Base-by-base conservation (phyloP, 1,140 invertebrate genomes). In the Plectus sambesii region DNA sequence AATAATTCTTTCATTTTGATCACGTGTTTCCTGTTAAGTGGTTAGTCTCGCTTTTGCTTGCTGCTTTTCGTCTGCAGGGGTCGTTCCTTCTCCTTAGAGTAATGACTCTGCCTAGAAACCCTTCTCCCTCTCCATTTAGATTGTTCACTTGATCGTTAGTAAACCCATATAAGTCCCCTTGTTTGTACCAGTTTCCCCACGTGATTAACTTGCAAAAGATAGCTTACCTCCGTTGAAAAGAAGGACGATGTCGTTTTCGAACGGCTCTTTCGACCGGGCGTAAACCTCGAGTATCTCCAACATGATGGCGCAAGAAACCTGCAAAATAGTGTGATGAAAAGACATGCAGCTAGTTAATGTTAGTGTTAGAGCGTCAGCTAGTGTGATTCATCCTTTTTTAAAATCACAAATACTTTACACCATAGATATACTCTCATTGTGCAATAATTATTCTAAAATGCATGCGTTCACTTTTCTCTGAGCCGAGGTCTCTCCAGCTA, bases 301-400 rank as follows among this genome's bases (percentile, higher is more conserved):
- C 84, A 89, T 85, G 37, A 90, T 81, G 6, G 82, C 83, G 74
- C 89, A 93, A 57, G 85, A 87, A 29, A 86, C 84, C 53, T 63
- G 23, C 19, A 35, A 17, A 35, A 6, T 15, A 15, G 51, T 9
- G 44, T 15, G 20, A 1, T 47, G 8, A 9, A 19, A 9, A 9
- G 39, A 41, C 17, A 9, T 17, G 33, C 17, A 9, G 9, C 39
- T 15, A 41, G 9, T 41, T 9, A 9, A 41, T 15, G 9, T 9
- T 41, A 9, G 9, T 41, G 9, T 9, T 42, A 29, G 30, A 12
- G 12, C 12, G 30, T 12, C 17, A 12, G 30, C 17, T 12, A 23
- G 15, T 5, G n/a, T n/a, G 19, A 4, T 4, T 8, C 25, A n/a
- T 48, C n/a, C n/a, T 6, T 45, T 4, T 8, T 5, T 17, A 5